A percentile compares a stretch with the other conserved stretches of the same genome.
These are phyloP conservation scores for Drosophila prostipennis DNA, from an alignment of 2,888 invertebrate genomes.

Conservation along the genomic window DNA sequence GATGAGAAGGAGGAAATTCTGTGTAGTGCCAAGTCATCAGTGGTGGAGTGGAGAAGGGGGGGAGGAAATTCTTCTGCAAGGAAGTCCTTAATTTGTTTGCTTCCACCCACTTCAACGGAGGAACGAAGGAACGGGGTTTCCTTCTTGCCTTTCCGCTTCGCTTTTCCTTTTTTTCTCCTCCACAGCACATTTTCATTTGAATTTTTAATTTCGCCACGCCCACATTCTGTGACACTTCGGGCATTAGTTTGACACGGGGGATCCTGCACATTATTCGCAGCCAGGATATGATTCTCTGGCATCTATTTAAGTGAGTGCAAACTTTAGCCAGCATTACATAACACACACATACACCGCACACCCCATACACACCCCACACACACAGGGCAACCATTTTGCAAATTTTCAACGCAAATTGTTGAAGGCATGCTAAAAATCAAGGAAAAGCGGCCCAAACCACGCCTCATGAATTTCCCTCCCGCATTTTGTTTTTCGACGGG, in stretches of 20 bases:
- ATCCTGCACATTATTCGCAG: slow-evolving; percentile 30
- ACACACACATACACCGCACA: slow-evolving; percentile 18
- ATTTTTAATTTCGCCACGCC: slow-evolving; percentile 67
- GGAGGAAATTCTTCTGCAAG: slow-evolving; percentile 38
- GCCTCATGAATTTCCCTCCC: slow-evolving; percentile 48
- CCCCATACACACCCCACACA: not conserved
- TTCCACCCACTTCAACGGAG: slow-evolving; percentile 11
- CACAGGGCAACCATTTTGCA: slow-evolving; percentile 63
- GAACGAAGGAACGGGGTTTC: not conserved
- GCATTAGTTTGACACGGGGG: slow-evolving; percentile 69
- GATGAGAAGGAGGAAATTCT: not conserved
- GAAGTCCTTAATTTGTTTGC: slow-evolving; percentile 72
- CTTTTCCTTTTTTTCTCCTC: not conserved
- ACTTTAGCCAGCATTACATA: slow-evolving; percentile 61
- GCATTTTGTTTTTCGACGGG: slow-evolving; percentile 10
- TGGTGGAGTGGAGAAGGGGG: not conserved
- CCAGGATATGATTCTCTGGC: slow-evolving; percentile 51
- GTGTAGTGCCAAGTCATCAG: slow-evolving; percentile 32
- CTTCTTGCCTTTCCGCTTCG: not conserved
- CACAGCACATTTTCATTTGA: slow-evolving; percentile 63
- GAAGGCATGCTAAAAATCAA: slow-evolving; percentile 46
- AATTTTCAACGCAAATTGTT: slow-evolving; percentile 74
- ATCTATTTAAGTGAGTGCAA: slow-evolving; percentile 74
- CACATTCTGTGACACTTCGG: slow-evolving; percentile 61
- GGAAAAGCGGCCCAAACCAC: slow-evolving; percentile 16